A percentile compares a stretch with the other conserved stretches of the same genome.
phyloP scores from a whole-genome alignment of 1,140 invertebrate species.

The Laupala kohalensis region DNA sequence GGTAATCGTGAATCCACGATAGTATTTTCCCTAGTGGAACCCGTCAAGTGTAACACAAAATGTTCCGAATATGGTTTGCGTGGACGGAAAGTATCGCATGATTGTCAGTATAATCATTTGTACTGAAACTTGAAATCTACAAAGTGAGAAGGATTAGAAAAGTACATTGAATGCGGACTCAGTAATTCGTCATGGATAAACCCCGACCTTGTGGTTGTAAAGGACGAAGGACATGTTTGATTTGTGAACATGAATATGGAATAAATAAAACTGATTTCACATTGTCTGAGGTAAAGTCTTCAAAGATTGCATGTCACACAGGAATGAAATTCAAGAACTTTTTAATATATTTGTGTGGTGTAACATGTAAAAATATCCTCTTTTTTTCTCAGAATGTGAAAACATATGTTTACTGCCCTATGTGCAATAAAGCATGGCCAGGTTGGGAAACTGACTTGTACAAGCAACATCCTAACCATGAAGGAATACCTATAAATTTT shows the following conservation, averaged over 20 bases:
- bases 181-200: too few relatives aligned
- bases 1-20: too few relatives aligned
- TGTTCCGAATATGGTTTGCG: too few relatives aligned
- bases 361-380: background rate
- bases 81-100: too few relatives aligned
- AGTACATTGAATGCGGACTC: too few relatives aligned
- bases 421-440: constrained; percentile 57
- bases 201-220: constrained; percentile 77
- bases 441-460: constrained; percentile 50
- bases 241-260: constrained; percentile 62
- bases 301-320: background rate
- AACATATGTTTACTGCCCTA: constrained; percentile 58
- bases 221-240: constrained; percentile 73
- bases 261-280: constrained; percentile 33
- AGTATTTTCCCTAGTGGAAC: too few relatives aligned
- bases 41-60: too few relatives aligned
- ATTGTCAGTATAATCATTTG: too few relatives aligned
- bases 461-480: constrained; percentile 51
- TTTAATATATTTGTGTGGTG: background rate
- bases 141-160: too few relatives aligned
- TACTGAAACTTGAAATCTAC: too few relatives aligned
- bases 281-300: background rate
- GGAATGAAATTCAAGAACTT: background rate
- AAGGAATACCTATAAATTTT: constrained; percentile 40
- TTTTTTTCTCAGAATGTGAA: constrained; percentile 33